Evolutionary conservation across 2,888 invertebrate genomes (phyloP), one percentile per base, ranked within the genome.

Genomic region (Brachypterus glaber): DNA sequence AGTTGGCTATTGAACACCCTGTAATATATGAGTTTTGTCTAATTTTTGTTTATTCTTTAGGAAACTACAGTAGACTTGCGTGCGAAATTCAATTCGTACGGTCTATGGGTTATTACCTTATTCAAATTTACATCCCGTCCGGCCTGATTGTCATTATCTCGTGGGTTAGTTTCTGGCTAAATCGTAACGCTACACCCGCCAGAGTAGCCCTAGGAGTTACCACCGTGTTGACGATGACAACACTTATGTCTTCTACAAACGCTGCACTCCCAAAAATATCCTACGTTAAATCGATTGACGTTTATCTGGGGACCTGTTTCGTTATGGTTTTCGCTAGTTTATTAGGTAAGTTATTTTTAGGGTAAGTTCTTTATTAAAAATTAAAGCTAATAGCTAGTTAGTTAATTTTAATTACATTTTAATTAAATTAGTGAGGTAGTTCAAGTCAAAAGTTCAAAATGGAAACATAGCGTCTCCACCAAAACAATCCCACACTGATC

Each of bases 311-410:
- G 61, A 93, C 92, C 61, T 93, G 92, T 74, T 95, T 95, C 86
- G 90, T 95, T 66, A 95, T 95, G 93, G 95, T 95, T 64, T 95
- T 95, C 76, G 93, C 93, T 58, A 92, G 92, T 68, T 75, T 96
- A 64, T 73, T 96, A 72, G 91, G 90, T 89, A 77, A 82, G 73
- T 67, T 30, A n/a, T n/a, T n/a, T n/a, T n/a, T n/a, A n/a, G 13
- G n/a, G n/a, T n/a, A n/a, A n/a, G n/a, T n/a, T n/a, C n/a, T n/a
- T n/a, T n/a, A n/a, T n/a, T n/a, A n/a, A n/a, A n/a, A n/a, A n/a
- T n/a, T n/a, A n/a, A n/a, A n/a, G n/a, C n/a, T n/a, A n/a, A n/a
- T n/a, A n/a, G n/a, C n/a, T n/a, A n/a, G n/a, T n/a, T n/a, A n/a
- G n/a, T n/a, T n/a, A n/a, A n/a, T n/a, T n/a, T n/a, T n/a, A n/a